These are phyloP conservation scores for Aleadryas rufinucha DNA, from an alignment of 2,113 vertebrate species.

Conservation along the genomic window DNA sequence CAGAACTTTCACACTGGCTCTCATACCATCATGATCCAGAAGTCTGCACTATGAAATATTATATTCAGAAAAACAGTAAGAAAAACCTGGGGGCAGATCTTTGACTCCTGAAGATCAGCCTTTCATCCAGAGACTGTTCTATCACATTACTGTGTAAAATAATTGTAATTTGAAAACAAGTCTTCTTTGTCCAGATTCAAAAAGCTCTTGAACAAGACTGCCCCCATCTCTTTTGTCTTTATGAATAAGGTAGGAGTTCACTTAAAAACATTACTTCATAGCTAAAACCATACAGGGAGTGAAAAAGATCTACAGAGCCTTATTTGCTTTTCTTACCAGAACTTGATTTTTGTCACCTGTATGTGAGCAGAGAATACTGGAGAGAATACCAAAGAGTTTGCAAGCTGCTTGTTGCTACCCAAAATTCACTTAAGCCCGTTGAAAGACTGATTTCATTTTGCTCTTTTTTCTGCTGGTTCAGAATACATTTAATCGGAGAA, in stretches of 20 bases:
- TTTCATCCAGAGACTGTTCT: neutral
- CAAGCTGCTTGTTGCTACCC: neutral
- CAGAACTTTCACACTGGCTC: neutral
- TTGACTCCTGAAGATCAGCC: neutral
- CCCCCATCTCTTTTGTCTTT: neutral
- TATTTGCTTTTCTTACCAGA: neutral
- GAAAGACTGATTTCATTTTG: neutral
- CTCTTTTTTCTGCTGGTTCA: neutral
- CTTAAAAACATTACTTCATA: neutral
- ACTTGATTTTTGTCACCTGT: neutral
- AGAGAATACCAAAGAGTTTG: neutral
- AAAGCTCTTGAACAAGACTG: neutral
- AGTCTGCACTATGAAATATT: neutral
- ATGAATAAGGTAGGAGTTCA: neutral
- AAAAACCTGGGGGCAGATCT: neutral
- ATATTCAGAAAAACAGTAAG: neutral
- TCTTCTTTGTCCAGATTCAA: neutral
- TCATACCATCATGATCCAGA: neutral
- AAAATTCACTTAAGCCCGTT: neutral
- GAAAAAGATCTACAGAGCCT: neutral
- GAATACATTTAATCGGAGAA: neutral
- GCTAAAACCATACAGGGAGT: neutral
- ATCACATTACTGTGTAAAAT: neutral
- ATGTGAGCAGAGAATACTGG: neutral
- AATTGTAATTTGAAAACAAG: neutral